Percentiles rank a stretch among this genome's conserved stretches.
These are phyloP conservation scores for Drosophila prostipennis DNA, from an alignment of 2,888 invertebrate genomes.

Conservation along the genomic window DNA sequence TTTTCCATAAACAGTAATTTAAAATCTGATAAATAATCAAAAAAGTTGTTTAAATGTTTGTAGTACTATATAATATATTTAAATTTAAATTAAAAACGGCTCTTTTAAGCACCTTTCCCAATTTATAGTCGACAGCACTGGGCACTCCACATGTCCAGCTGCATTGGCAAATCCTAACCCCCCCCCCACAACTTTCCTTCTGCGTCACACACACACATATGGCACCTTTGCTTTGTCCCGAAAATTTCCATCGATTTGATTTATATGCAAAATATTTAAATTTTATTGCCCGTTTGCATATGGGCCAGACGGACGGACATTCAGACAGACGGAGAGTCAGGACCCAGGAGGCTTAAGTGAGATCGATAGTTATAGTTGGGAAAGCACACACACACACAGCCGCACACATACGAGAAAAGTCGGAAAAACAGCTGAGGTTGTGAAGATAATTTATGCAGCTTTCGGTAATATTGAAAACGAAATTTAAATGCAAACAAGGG, in stretches of 20 bases:
- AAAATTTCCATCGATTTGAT: slow-evolving; percentile 75
- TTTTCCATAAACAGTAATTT: no score
- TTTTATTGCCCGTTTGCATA: slow-evolving; percentile 75
- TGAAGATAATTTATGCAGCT: slow-evolving; percentile 68
- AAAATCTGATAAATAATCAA: no score
- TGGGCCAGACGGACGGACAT: slow-evolving; percentile 45
- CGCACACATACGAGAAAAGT: slow-evolving; percentile 11
- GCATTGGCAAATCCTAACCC: slow-evolving; percentile 42
- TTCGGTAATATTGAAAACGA: slow-evolving; percentile 66
- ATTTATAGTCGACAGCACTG: slow-evolving; percentile 6
- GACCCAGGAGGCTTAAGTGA: slow-evolving; percentile 61
- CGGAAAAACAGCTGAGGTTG: slow-evolving; percentile 17
- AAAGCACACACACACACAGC: slow-evolving; percentile 11
- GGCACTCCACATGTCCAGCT: slow-evolving; percentile 23
- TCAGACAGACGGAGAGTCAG: slow-evolving; percentile 9
- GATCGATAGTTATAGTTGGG: slow-evolving; percentile 67
- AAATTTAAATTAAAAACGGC: not conserved
- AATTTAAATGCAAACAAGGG: slow-evolving; percentile 59
- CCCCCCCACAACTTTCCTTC: not conserved
- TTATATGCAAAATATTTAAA: slow-evolving; percentile 77
- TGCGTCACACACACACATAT: slow-evolving; percentile 13
- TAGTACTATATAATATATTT: not conserved
- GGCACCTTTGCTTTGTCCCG: slow-evolving; percentile 55
- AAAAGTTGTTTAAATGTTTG: no score
- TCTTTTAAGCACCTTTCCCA: not conserved